Evolutionary conservation across 2,888 invertebrate genomes (phyloP), one percentile per base, ranked within the genome.

Genomic region (Nesidiocoris tenuis): DNA sequence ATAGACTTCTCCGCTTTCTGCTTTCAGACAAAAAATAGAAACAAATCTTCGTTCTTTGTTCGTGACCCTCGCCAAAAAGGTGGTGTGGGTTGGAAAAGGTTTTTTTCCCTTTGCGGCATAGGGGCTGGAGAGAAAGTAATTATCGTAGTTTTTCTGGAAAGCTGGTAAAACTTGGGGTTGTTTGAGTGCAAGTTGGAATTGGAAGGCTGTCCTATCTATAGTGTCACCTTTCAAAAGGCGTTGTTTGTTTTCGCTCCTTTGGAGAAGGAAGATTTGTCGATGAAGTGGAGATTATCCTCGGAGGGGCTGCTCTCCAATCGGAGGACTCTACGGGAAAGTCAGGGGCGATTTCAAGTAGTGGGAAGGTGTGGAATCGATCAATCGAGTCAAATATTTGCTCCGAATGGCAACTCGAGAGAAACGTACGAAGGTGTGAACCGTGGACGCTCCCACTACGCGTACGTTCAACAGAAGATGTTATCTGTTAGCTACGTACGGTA

Each of bases 331-430:
- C 39, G 39, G 39, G 12, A n/a, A n/a, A n/a, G n/a, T n/a, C n/a
- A n/a, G n/a, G n/a, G n/a, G 39, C 3, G 39, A 39, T 39, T 39
- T 39, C 39, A 39, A 39, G 39, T 3, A 7, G 39, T 12, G 39
- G 5, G 39, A 39, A 7, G 12, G 39, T 39, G 39, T 39, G 39
- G 72, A 72, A 72, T 72, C 72, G 61, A 72, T 72, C 72, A 72
- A 9, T 72, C 61, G 39, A 61, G 72, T 54, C 72, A 72, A 61
- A 72, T 72, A 72, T 72, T 72, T 72, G 25, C 72, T 61, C 25
- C 71, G 61, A 39, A 7, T 39, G 39, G 39, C 39, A 39, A 39
- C 39, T 7, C 39, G 39, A 39, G 39, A n/a, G n/a, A n/a, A n/a
- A n/a, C n/a, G n/a, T n/a, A n/a, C 39, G 12, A 39, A 12, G 39